Evolutionary conservation across 1,140 invertebrate genomes (phyloP).

Genomic region (Lineus longissimus): DNA sequence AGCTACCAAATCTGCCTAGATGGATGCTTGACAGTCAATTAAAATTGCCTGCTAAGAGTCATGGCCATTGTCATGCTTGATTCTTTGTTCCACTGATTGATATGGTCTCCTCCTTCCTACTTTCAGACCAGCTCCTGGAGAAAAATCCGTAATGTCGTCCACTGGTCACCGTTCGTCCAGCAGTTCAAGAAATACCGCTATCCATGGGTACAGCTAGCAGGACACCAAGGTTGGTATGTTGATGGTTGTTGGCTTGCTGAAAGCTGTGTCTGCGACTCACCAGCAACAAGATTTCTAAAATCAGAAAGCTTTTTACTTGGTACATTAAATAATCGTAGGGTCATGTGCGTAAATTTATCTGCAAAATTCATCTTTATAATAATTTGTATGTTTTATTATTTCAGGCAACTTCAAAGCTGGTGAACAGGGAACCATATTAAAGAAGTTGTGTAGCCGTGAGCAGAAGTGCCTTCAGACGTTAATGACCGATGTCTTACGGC

Average conservation of each 20-base stretch:
- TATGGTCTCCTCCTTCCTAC: conserved; percentile 49
- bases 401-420: conserved; percentile 87
- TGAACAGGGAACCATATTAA: conserved; percentile 86
- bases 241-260: not conserved
- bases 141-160: conserved; percentile 86
- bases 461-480: conserved; percentile 76
- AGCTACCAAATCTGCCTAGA: too few relatives aligned
- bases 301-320: too few relatives aligned
- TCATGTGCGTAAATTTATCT: too few relatives aligned
- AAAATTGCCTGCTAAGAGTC: too few relatives aligned
- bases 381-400: too few relatives aligned
- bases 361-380: too few relatives aligned
- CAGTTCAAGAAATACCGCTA: conserved; percentile 93
- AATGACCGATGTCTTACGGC: conserved; percentile 80
- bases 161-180: conserved; percentile 94
- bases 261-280: too few relatives aligned
- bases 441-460: conserved; percentile 86
- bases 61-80: too few relatives aligned
- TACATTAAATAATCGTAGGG: too few relatives aligned
- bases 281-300: too few relatives aligned
- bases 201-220: conserved; percentile 92
- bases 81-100: too few relatives aligned
- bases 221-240: conserved; percentile 69
- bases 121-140: conserved; percentile 86
- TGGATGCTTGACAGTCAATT: too few relatives aligned